Evolutionary conservation across 2,797 vertebrate species (phyloP).

Genomic region (Hippopotamyrus pictus): DNA sequence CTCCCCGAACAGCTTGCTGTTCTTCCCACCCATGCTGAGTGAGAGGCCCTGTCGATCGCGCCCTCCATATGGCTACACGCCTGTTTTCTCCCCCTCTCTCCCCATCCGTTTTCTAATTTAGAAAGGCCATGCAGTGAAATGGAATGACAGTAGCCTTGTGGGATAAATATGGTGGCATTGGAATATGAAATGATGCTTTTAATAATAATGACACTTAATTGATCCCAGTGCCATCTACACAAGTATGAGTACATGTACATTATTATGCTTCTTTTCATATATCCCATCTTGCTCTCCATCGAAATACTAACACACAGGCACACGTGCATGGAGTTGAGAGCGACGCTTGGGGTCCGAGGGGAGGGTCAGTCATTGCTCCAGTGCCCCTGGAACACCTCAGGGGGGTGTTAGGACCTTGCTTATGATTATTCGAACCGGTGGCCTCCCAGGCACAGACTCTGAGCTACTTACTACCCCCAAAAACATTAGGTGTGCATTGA

Average conservation of each 20-base stretch:
- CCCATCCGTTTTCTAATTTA: not conserved
- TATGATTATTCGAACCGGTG: not conserved
- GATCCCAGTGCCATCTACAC: not conserved
- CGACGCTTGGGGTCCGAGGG: not conserved
- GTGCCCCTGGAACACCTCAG: not conserved
- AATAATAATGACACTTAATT: not conserved
- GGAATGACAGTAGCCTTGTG: not conserved
- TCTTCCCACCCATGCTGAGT: conserved; percentile 63
- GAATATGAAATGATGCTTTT: not conserved
- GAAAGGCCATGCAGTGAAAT: not conserved
- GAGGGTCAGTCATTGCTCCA: not conserved
- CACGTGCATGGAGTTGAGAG: not conserved
- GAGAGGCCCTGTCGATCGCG: conserved; percentile 34
- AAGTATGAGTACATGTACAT: not conserved
- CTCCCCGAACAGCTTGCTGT: conserved; percentile 53
- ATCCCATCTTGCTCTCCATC: not conserved
- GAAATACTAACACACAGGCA: not conserved
- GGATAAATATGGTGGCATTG: not conserved
- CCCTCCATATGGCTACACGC: not conserved
- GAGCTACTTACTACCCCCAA: not conserved
- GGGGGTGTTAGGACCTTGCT: not conserved
- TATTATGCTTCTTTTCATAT: not conserved
- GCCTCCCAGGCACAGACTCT: not conserved
- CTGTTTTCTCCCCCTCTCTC: not conserved
- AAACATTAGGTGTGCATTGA: not conserved